Percentiles rank a stretch among this genome's conserved stretches.
Conservation (phyloP, 1,140 invertebrate genomes). For the Cydia pomonella region DNA sequence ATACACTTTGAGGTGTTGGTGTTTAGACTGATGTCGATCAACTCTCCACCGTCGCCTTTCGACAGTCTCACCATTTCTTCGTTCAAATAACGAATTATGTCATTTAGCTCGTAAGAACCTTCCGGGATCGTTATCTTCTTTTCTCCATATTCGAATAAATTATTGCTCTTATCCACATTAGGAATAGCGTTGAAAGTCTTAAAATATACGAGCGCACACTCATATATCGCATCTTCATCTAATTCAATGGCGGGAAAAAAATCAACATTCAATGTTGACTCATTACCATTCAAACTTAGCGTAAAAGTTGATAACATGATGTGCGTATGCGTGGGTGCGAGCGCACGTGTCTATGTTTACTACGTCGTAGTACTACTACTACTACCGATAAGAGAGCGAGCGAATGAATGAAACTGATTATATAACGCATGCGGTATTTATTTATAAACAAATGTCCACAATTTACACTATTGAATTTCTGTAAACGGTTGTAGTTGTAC, state of each 20-base stretch:
- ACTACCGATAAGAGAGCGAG: no score
- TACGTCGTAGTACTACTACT: no score
- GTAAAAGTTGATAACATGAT: background rate
- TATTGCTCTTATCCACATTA: slow-evolving; percentile 17
- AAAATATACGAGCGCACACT: slow-evolving; percentile 8
- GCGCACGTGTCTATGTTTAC: no score
- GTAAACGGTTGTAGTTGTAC: slow-evolving; percentile 20
- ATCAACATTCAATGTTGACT: background rate
- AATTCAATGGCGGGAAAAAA: background rate
- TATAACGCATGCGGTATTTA: background rate
- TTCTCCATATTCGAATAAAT: slow-evolving; percentile 4
- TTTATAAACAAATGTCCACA: slow-evolving; percentile 17
- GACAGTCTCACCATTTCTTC: background rate
- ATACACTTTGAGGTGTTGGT: slow-evolving; percentile 9
- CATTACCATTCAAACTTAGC: background rate
- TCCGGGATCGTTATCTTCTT: background rate
- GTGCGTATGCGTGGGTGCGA: no score
- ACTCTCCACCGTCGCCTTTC: background rate
- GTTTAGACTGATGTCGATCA: background rate
- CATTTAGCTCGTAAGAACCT: background rate
- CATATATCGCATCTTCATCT: background rate
- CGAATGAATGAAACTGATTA: background rate
- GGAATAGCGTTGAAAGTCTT: slow-evolving; percentile 19
- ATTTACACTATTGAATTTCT: background rate
- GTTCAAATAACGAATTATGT: background rate